phyloP scores from a whole-genome alignment of 2,113 vertebrate species.

The Galemys pyrenaicus region DNA sequence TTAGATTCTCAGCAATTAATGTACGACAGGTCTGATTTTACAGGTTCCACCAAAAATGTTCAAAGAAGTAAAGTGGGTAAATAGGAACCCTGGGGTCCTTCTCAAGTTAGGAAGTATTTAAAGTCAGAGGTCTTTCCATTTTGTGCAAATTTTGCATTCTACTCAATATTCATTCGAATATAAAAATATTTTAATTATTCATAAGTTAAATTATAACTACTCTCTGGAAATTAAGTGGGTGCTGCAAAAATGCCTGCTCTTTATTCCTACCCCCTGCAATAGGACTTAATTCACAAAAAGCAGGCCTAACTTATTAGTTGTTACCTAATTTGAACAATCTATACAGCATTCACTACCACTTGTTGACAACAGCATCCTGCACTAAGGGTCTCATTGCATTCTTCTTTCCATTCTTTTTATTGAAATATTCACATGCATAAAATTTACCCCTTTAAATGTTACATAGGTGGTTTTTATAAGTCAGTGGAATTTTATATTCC shows the following conservation, averaged over 20 bases:
- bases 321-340: background rate
- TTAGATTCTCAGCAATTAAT: background rate
- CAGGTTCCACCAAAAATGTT: background rate
- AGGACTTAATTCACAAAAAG: background rate
- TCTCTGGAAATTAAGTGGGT: background rate
- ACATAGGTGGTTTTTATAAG: background rate
- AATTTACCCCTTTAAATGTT: background rate
- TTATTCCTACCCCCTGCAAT: background rate
- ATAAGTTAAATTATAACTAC: background rate
- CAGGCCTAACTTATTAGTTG: background rate
- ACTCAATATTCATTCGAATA: background rate
- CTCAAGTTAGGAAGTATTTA: background rate
- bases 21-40: background rate
- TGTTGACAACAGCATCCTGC: background rate
- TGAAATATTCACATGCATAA: background rate
- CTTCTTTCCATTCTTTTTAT: background rate
- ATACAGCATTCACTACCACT: background rate
- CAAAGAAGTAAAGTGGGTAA: background rate
- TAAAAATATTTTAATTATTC: conserved; percentile 33
- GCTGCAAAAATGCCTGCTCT: background rate
- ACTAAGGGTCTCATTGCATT: background rate
- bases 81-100: background rate
- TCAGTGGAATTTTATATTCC: no score
- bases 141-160: background rate
- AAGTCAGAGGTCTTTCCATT: background rate